These are phyloP conservation scores for Pseudobourletiella spinata DNA, from an alignment of 1,140 invertebrate genomes.

Conservation along the genomic window DNA sequence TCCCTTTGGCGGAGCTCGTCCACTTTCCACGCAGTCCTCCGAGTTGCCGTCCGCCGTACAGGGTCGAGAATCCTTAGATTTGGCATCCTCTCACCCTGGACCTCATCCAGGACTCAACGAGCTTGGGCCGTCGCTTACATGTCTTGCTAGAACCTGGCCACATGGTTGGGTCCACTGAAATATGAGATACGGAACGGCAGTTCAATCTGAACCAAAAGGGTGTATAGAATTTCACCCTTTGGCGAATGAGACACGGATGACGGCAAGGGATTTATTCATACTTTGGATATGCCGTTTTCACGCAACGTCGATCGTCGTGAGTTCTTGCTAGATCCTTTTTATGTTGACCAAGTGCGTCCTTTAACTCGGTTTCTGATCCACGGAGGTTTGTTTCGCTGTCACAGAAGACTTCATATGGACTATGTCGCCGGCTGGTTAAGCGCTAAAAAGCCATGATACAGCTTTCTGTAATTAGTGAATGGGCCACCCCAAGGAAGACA, in stretches of 20 bases:
- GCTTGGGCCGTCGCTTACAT: too few relatives aligned
- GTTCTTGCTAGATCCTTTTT: not conserved
- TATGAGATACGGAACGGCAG: conserved; percentile 31
- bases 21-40: too few relatives aligned
- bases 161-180: conserved; percentile 34
- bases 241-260: not conserved
- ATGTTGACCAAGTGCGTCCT: not conserved
- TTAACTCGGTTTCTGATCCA: not conserved
- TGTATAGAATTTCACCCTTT: not conserved
- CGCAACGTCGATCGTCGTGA: conserved; percentile 24
- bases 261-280: conserved; percentile 34
- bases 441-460: too few relatives aligned
- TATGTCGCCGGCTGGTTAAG: too few relatives aligned
- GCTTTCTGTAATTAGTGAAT: too few relatives aligned
- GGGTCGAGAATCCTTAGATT: too few relatives aligned
- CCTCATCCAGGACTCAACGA: too few relatives aligned
- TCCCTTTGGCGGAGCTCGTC: too few relatives aligned
- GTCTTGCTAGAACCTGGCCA: too few relatives aligned
- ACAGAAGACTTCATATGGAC: not conserved
- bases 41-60: too few relatives aligned
- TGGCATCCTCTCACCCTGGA: too few relatives aligned
- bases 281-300: conserved; percentile 39
- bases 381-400: conserved; percentile 7
- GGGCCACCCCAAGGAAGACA: too few relatives aligned
- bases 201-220: conserved; percentile 36